Percentiles rank a stretch among this genome's conserved stretches.
Conservation (phyloP, 2,888 invertebrate species). For the Chaetogeoica ovagalla region DNA sequence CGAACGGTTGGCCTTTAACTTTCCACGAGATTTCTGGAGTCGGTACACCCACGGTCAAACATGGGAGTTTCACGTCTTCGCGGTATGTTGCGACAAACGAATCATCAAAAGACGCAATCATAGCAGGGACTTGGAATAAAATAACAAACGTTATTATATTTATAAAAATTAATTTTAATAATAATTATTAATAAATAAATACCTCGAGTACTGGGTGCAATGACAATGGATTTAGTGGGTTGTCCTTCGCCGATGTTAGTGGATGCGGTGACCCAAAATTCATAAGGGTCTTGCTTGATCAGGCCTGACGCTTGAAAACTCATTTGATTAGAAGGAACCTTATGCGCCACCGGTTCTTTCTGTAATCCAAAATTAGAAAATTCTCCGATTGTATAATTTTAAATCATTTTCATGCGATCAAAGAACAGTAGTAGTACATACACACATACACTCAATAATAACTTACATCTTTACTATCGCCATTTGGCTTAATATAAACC, state of each 20-base stretch:
- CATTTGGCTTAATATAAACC: conserved; percentile 66
- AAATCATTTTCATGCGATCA: too few relatives aligned
- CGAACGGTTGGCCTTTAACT: conserved; percentile 77
- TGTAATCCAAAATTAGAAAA: conserved; percentile 16
- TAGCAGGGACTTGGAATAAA: conserved; percentile 76
- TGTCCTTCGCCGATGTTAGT: conserved; percentile 94
- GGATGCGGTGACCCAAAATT: conserved; percentile 93
- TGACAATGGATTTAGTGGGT: conserved; percentile 81
- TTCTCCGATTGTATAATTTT: too few relatives aligned
- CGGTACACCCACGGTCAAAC: conserved; percentile 88
- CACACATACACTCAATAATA: not conserved
- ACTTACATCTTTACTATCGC: conserved; percentile 47
- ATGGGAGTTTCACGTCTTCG: conserved; percentile 88
- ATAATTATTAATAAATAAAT: conserved; percentile 8
- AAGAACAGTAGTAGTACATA: not conserved
- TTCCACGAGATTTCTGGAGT: conserved; percentile 89
- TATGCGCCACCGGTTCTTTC: conserved; percentile 59
- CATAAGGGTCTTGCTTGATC: conserved; percentile 79
- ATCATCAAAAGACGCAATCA: conserved; percentile 92
- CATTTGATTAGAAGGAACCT: conserved; percentile 78
- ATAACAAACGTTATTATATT: not conserved
- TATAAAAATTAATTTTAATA: not conserved
- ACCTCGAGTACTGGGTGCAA: conserved; percentile 83
- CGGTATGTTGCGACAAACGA: conserved; percentile 90
- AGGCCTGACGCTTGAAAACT: conserved; percentile 85